These are phyloP conservation scores for Automeris io DNA, from an alignment of 2,888 invertebrate species.

Conservation along the genomic window DNA sequence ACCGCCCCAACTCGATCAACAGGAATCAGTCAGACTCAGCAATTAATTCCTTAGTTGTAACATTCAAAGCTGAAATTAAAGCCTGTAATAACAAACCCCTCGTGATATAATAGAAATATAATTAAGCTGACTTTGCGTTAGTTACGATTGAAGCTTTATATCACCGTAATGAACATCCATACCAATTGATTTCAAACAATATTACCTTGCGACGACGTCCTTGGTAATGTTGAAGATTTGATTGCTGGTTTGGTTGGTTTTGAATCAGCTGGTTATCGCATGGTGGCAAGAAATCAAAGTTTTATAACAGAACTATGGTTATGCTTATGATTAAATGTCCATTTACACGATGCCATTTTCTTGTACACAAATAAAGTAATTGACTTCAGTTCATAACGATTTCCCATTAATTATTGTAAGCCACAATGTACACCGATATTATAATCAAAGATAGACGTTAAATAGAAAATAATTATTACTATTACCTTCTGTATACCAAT, in stretches of 20 bases:
- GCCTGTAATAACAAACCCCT: not conserved
- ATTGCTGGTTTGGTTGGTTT: slow-evolving; percentile 98
- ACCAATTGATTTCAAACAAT: slow-evolving; percentile 45
- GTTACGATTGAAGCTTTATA: slow-evolving; percentile 1
- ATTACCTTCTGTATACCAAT: no score
- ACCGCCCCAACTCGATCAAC: not conserved
- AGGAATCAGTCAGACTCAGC: not conserved
- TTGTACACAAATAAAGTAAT: no score
- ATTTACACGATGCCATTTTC: no score
- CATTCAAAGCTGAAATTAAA: not conserved
- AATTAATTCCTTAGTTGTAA: not conserved
- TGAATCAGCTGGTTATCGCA: slow-evolving; percentile 87
- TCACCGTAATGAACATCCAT: not conserved
- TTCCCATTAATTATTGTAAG: no score
- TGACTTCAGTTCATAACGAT: no score
- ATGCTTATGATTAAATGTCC: slow-evolving; percentile 42
- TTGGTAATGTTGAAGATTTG: slow-evolving; percentile 95
- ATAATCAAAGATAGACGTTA: no score
- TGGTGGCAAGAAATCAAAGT: slow-evolving; percentile 76
- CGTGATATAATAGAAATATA: not conserved
- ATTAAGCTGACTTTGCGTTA: not conserved
- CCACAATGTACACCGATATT: no score
- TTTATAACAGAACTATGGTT: slow-evolving; percentile 67
- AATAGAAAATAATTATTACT: no score
- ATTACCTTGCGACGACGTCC: slow-evolving; percentile 96